phyloP scores from a whole-genome alignment of 2,797 vertebrate genomes.

The Sphaeramia orbicularis region DNA sequence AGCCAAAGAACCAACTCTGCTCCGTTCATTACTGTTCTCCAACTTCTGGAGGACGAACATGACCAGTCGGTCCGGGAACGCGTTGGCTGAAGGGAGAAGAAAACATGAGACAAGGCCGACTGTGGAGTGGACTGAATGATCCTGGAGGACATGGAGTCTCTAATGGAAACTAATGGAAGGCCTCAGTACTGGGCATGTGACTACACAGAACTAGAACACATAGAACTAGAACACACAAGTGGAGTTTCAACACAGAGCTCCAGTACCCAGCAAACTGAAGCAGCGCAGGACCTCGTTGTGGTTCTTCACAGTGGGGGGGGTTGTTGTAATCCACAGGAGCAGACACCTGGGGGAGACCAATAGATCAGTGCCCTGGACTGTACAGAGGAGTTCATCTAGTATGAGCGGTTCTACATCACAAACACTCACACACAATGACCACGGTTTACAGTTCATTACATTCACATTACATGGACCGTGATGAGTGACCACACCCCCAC shows the following conservation, averaged over 20 bases:
- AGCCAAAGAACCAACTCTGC: conserved; percentile 89
- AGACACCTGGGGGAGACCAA: conserved; percentile 85
- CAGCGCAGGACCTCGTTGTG: conserved; percentile 94
- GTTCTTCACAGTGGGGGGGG: conserved; percentile 88
- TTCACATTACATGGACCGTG: not conserved
- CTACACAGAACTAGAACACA: conserved; percentile 48
- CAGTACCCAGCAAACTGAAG: conserved; percentile 92
- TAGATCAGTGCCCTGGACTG: conserved; percentile 13
- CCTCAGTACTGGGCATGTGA: conserved; percentile 73
- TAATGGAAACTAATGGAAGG: conserved; percentile 37
- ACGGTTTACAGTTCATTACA: not conserved
- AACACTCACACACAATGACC: not conserved
- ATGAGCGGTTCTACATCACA: no score
- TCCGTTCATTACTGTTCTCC: conserved; percentile 90
- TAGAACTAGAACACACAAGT: conserved; percentile 2
- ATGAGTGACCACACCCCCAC: not conserved
- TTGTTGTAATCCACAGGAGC: conserved; percentile 87
- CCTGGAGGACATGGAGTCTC: conserved; percentile 30
- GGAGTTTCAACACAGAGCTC: not conserved
- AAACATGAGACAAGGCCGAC: not conserved
- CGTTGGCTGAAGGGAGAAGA: conserved; percentile 79
- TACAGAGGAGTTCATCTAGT: not conserved
- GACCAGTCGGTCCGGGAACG: conserved; percentile 90
- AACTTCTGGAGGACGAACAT: conserved; percentile 92
- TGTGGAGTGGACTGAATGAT: conserved; percentile 62